A percentile compares a stretch with the other conserved stretches of the same genome.
phyloP scores from a whole-genome alignment of 1,140 invertebrate genomes.

The Drosophila nannoptera region DNA sequence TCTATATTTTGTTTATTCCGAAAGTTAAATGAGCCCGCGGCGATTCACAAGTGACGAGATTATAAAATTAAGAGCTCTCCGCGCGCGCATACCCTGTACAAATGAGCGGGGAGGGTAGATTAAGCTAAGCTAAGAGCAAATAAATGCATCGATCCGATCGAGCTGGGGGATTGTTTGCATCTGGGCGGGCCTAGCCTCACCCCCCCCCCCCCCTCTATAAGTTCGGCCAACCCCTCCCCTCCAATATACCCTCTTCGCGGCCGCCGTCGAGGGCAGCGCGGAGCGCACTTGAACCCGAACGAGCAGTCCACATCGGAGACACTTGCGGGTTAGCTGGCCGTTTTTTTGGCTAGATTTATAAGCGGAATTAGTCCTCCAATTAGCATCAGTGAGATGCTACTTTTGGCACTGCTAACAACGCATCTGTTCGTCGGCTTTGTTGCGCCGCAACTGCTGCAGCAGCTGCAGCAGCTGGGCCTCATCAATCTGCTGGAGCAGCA shows the following conservation, averaged over 20 bases:
- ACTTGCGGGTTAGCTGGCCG: no score
- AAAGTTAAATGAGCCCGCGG: conserved; percentile 50
- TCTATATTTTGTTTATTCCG: conserved; percentile 1
- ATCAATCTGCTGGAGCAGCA: conserved; percentile 53
- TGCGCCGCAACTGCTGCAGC: conserved; percentile 33
- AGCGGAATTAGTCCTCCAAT: background rate
- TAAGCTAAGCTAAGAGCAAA: no score
- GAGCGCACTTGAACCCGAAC: background rate
- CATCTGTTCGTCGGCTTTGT: background rate
- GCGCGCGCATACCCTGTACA: background rate
- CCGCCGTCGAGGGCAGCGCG: background rate
- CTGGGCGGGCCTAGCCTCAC: no score
- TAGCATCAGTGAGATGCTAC: conserved; percentile 29
- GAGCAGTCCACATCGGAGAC: background rate
- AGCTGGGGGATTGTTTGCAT: no score
- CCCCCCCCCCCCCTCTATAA: no score
- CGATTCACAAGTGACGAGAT: conserved; percentile 43
- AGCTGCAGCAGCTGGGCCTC: conserved; percentile 54
- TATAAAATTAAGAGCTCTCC: background rate
- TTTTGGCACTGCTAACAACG: conserved; percentile 24
- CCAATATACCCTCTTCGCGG: no score
- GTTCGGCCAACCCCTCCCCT: no score
- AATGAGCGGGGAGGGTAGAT: background rate
- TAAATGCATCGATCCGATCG: no score
- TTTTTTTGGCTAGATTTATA: conserved; percentile 21